Evolutionary conservation across 2,797 vertebrate genomes (phyloP).

Genomic region (Coreius guichenoti): DNA sequence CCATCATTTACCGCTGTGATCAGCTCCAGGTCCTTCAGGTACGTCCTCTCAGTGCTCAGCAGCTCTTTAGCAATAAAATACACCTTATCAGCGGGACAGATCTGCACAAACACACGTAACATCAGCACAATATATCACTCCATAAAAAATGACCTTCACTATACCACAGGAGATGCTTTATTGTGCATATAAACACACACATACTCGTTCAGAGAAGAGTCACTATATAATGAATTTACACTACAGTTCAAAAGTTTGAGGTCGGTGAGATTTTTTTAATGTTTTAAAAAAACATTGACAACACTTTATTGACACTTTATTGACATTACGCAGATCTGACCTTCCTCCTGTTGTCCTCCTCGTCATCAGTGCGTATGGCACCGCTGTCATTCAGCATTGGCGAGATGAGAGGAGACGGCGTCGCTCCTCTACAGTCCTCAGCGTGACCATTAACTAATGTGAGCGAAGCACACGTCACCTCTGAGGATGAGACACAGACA

Average conservation of each 20-base stretch:
- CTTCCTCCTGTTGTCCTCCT: slow-evolving; percentile 94
- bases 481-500: slow-evolving; percentile 31
- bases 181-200: not conserved
- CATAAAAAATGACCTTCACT: not conserved
- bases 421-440: slow-evolving; percentile 67
- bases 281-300: too few species aligned
- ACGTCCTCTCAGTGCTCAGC: slow-evolving; percentile 92
- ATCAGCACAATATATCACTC: too few species aligned
- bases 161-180: not conserved
- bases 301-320: too few species aligned
- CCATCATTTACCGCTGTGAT: slow-evolving; percentile 84
- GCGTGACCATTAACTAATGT: slow-evolving; percentile 68
- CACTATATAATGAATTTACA: not conserved
- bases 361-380: slow-evolving; percentile 87
- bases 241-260: too few species aligned
- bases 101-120: slow-evolving; percentile 74
- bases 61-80: slow-evolving; percentile 97
- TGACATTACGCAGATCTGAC: slow-evolving; percentile 68
- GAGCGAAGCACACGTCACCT: slow-evolving; percentile 45
- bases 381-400: slow-evolving; percentile 89
- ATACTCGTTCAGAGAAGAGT: not conserved
- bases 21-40: slow-evolving; percentile 96
- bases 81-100: slow-evolving; percentile 92
- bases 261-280: too few species aligned
- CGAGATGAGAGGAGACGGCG: slow-evolving; percentile 90